phyloP scores from a whole-genome alignment of 2,797 vertebrate genomes.

The Allobates femoralis region DNA sequence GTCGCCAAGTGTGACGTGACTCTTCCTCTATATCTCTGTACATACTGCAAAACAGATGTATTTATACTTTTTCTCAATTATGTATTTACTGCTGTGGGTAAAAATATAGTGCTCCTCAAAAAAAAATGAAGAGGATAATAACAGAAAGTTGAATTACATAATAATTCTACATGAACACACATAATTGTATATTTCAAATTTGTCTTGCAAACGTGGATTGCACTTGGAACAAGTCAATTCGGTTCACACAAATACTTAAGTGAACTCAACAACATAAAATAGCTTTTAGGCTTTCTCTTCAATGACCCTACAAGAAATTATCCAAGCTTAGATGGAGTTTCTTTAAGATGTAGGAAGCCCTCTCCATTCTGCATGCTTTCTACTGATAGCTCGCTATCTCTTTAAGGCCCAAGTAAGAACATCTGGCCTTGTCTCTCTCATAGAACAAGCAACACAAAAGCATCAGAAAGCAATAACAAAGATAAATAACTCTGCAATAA shows the following conservation, averaged over 20 bases:
- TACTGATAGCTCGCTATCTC: slow-evolving; percentile 1
- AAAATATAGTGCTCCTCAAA: not conserved
- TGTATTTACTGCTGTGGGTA: no score
- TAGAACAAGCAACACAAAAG: slow-evolving; percentile 70
- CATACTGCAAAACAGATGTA: no score
- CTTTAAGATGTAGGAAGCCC: not conserved
- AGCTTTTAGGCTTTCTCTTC: not conserved
- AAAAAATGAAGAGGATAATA: not conserved
- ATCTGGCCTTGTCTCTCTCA: slow-evolving; percentile 61
- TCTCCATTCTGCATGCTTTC: not conserved
- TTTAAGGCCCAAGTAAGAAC: slow-evolving; percentile 67
- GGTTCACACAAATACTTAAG: not conserved
- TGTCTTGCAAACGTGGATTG: not conserved
- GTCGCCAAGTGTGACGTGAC: no score
- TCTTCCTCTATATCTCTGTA: no score
- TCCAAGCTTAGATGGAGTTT: not conserved
- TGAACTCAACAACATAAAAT: not conserved
- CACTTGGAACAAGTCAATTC: not conserved
- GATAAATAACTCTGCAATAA: slow-evolving; percentile 88
- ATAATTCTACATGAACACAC: not conserved
- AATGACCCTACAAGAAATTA: not conserved
- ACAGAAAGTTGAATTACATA: not conserved
- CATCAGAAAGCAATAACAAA: slow-evolving; percentile 75
- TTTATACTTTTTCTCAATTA: no score
- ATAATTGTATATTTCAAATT: not conserved